Evolutionary conservation across 92 coral and sea anemone genomes (phyloP).

Genomic region (Plumapathes pennacea): DNA sequence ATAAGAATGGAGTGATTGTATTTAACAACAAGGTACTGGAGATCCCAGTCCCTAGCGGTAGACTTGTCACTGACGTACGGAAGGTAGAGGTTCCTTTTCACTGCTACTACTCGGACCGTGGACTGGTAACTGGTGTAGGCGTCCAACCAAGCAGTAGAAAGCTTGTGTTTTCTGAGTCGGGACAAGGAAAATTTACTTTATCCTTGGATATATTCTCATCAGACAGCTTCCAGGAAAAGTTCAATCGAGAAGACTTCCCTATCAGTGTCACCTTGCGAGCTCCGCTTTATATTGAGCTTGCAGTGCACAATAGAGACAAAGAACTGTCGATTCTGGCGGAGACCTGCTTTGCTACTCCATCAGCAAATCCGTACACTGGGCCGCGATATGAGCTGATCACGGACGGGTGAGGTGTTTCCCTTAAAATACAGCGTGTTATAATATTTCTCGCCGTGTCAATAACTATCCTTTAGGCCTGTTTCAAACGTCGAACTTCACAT

Average conservation of each 20-base stretch:
- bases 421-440: no score
- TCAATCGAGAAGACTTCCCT: constrained; percentile 18
- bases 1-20: constrained; percentile 7
- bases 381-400: constrained; percentile 13
- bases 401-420: constrained; percentile 35
- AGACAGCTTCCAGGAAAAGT: not conserved
- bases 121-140: constrained; percentile 33
- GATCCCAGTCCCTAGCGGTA: constrained; percentile 5
- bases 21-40: constrained; percentile 30
- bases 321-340: constrained; percentile 17
- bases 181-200: constrained; percentile 7
- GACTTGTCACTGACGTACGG: constrained; percentile 23
- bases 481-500: no score
- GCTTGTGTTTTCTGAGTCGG: constrained; percentile 25
- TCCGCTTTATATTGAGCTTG: constrained; percentile 2
- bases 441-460: no score
- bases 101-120: constrained; percentile 25
- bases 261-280: constrained; percentile 3
- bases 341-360: constrained; percentile 32
- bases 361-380: constrained; percentile 5
- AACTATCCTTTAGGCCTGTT: no score
- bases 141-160: constrained; percentile 14
- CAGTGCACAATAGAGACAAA: constrained; percentile 13
- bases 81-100: constrained; percentile 25
- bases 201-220: constrained; percentile 16